These are phyloP conservation scores for Hetaerina titia DNA, from an alignment of 2,888 invertebrate genomes.

Conservation along the genomic window DNA sequence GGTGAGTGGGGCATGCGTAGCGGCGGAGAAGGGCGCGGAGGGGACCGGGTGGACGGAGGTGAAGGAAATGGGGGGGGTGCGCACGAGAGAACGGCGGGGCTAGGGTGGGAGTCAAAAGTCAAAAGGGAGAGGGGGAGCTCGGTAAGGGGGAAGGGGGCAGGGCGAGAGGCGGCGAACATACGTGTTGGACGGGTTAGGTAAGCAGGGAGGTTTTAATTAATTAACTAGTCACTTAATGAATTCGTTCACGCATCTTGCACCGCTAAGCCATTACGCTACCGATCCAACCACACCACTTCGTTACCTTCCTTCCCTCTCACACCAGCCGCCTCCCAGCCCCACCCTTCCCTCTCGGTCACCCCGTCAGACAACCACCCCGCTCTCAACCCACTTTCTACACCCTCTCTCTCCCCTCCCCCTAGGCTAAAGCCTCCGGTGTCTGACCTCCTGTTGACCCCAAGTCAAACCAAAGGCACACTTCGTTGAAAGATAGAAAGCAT, in stretches of 20 bases:
- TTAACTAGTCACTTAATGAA: slow-evolving; percentile 66
- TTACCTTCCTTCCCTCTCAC: not conserved
- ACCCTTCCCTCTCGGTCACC: not conserved
- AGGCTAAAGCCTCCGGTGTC: not conserved
- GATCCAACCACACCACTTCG: not conserved
- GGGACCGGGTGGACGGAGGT: not conserved
- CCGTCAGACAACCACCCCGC: not conserved
- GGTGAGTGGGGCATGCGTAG: not conserved
- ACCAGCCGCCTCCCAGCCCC: too few relatives aligned
- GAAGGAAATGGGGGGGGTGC: not conserved
- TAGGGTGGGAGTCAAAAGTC: not conserved
- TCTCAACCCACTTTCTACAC: not conserved
- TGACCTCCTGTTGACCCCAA: slow-evolving; percentile 5
- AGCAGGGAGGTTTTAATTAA: slow-evolving; percentile 55
- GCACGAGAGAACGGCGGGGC: not conserved
- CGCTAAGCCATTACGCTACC: slow-evolving; percentile 59
- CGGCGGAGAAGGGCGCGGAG: not conserved
- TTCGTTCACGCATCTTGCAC: slow-evolving; percentile 61
- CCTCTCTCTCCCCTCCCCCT: not conserved
- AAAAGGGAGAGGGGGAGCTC: not conserved
- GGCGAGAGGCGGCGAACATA: not conserved
- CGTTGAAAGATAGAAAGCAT: not conserved
- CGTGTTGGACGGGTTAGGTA: slow-evolving; percentile 35
- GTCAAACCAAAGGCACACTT: slow-evolving; percentile 2
- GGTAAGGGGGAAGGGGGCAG: not conserved